Evolutionary conservation across 2,797 vertebrate genomes (phyloP).

Genomic region (Geotrypetes seraphini): DNA sequence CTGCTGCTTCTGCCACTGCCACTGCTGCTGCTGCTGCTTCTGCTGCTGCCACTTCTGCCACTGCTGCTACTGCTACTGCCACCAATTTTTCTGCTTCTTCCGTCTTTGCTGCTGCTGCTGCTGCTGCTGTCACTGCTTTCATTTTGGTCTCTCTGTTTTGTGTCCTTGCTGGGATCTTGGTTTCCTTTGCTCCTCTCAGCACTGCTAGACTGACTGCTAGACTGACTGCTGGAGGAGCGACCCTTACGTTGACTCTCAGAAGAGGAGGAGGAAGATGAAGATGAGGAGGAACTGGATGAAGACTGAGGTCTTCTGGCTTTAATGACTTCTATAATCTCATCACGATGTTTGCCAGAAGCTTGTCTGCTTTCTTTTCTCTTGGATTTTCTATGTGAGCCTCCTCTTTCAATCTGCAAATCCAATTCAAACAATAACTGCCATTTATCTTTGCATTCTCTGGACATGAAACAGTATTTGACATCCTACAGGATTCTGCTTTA

Average conservation of each 20-base stretch:
- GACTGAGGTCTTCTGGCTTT: not conserved
- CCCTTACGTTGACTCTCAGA: not conserved
- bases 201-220: not conserved
- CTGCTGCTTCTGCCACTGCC: not conserved
- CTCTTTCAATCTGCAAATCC: constrained; percentile 21
- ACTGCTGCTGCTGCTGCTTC: accelerated
- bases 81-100: accelerated
- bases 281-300: constrained; percentile 15
- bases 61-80: accelerated
- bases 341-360: not conserved
- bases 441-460: too few relatives aligned
- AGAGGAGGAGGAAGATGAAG: constrained; percentile 14
- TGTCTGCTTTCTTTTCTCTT: not conserved
- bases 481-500: too few relatives aligned
- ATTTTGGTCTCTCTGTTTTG: not conserved
- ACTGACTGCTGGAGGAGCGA: too few relatives aligned
- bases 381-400: not conserved
- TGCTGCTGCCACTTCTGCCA: accelerated
- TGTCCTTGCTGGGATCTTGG: not conserved
- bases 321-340: not conserved
- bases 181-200: not conserved
- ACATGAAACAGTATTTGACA: too few relatives aligned
- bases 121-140: constrained; percentile 14
- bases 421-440: not conserved
- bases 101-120: not conserved